phyloP scores from a whole-genome alignment of 2,797 vertebrate species.

The Malacoctenus gilli region DNA sequence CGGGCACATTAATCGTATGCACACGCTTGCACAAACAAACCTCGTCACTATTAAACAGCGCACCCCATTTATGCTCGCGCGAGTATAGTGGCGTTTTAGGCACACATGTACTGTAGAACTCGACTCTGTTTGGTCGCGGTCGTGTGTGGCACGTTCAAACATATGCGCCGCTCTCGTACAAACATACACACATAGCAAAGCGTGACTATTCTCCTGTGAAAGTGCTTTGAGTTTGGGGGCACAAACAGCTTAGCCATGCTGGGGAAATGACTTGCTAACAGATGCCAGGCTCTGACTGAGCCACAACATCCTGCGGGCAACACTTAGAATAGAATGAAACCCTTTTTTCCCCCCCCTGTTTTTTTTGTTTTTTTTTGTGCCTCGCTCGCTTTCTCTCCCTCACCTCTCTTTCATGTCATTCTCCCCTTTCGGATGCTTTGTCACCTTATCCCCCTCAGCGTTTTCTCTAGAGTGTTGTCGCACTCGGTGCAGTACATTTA shows the following conservation, averaged over 20 bases:
- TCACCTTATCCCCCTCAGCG: conserved; percentile 37
- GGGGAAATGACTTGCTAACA: conserved; percentile 74
- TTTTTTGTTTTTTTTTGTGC: conserved; percentile 25
- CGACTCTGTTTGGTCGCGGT: conserved; percentile 9
- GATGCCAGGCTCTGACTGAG: conserved; percentile 73
- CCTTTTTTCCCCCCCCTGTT: too few species aligned
- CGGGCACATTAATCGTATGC: conserved; percentile 14
- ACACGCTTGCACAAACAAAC: conserved; percentile 5
- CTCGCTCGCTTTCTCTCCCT: conserved; percentile 28
- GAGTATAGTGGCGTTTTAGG: conserved; percentile 2
- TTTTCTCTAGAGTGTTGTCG: conserved; percentile 20
- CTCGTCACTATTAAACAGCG: neutral
- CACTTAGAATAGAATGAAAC: conserved; percentile 68
- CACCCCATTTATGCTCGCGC: neutral
- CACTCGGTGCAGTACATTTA: conserved; percentile 2
- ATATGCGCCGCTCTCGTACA: conserved; percentile 22
- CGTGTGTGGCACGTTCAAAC: conserved; percentile 22
- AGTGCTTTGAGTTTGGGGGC: conserved; percentile 68
- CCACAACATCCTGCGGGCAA: conserved; percentile 73
- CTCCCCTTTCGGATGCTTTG: conserved; percentile 60
- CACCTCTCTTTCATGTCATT: conserved; percentile 58
- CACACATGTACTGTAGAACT: conserved; percentile 8
- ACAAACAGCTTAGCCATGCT: conserved; percentile 70
- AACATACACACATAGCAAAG: conserved; percentile 17
- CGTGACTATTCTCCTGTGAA: conserved; percentile 60